Base-by-base conservation (phyloP, 2,113 vertebrate species). In the Proteles cristata region DNA sequence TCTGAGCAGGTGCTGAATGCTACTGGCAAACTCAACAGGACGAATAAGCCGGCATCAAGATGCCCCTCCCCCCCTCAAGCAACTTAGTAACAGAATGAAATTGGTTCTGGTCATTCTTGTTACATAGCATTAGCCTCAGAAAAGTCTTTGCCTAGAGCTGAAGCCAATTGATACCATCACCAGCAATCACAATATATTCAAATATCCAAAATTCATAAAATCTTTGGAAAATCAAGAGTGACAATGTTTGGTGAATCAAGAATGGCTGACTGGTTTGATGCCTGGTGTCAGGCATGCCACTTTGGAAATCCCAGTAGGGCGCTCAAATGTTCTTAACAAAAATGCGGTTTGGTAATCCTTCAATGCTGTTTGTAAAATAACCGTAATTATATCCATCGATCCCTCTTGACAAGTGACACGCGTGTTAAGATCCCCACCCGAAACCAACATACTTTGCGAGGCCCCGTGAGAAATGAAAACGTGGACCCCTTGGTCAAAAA, bases 311-410 rank as follows among this genome's bases (percentile, higher is more conserved):
- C 43, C 45, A 55, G 55, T 1, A 55, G 43, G n/a, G 9, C 21
- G 45, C 21, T 48, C 0, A 16, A 53, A 63, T 68, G 39, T 9
- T 90, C 8, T 17, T 45, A 69, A 35, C 39, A 12, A 79, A 80
- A 61, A 31, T 28, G 25, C 2, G 25, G 19, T 5, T 2, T 33
- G 77, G 55, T 43, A 12, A 35, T 4, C 53, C 33, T 73, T 83
- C 19, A 35, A 33, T 50, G 58, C 6, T 12, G 4, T n/a, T n/a
- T 50, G 35, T 73, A 23, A 71, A 8, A 15, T 14, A 48, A 63
- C 65, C 11, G 23, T 19, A n/a, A 15, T 17, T 11, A 33, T 16
- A 50, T 2, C 9, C 0, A 45, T 17, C 71, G 4, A 0, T 3
- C 5, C 74, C n/a, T 80, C 65, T 28, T 26, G 43, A 63, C 73